Evolutionary conservation across 2,888 invertebrate species (phyloP), one percentile per base, ranked within the genome.

Genomic region (Meiosimyza decipiens): DNA sequence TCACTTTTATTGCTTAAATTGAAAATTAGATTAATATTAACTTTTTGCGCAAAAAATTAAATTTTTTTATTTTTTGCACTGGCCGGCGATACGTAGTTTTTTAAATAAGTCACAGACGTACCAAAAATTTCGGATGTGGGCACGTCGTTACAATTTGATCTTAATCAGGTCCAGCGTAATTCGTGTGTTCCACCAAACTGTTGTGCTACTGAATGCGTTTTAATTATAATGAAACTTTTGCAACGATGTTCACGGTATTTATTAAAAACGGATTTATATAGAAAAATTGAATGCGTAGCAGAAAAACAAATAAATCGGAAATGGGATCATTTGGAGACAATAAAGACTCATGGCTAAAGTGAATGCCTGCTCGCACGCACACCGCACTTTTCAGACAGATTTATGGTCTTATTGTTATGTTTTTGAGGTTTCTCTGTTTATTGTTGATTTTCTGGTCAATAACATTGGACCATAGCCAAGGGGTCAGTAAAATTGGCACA

Each of bases 241-340:
- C 55, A 57, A 57, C 57, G 16, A 51, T 59, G 66, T 16, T 47
- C 49, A 50, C 49, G 50, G 68, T 50, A 47, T 59, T 50, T 50
- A 68, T 59, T 59, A 28, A n/a, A 40, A 40, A 59, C 22, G 49
- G 22, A 47, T 59, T 65, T 68, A 49, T 68, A 59, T 50, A 49
- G 40, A 33, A 50, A 28, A 22, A 33, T 22, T 15, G 28, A 28
- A 7, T 15, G 9, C 59, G 68, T 49, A 3, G 7, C 49, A 28
- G 68, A 59, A 49, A 40, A 40, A 40, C 40, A 16, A 67, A 49
- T 9, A 40, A 40, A 13, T n/a, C 33, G 33, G 28, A 22, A 59
- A 40, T 57, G 50, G 57, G 67, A 67, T 55, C 51, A 59, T 49
- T 59, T 50, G 50, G 49, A 68, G 68, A 68, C 68, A 68, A 68